Evolutionary conservation across 2,797 vertebrate genomes (phyloP).

Genomic region (Natrix natrix): DNA sequence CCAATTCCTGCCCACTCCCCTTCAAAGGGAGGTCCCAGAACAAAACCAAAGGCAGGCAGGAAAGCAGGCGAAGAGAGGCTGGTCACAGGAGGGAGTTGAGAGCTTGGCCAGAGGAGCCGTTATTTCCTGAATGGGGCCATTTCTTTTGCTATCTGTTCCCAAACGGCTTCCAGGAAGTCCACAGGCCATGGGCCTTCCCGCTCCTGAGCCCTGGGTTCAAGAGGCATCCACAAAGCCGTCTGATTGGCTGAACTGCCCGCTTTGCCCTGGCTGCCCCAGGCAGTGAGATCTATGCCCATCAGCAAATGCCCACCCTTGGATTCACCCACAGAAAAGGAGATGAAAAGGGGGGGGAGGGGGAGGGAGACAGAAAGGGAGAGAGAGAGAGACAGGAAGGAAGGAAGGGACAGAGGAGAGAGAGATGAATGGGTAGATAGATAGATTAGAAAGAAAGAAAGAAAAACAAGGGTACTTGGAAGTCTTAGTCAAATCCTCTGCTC

Average conservation of each 20-base stretch:
- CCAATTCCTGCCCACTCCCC: background rate
- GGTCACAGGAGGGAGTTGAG: background rate
- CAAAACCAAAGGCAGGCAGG: background rate
- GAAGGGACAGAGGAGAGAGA: too few relatives aligned
- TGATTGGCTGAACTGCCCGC: background rate
- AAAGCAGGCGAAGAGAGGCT: background rate
- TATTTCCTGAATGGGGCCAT: background rate
- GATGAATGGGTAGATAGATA: too few relatives aligned
- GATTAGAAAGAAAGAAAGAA: too few relatives aligned
- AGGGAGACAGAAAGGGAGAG: too few relatives aligned
- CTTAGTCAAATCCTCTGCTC: background rate
- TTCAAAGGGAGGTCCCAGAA: background rate
- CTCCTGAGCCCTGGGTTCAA: background rate
- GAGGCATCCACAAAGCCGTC: accelerated
- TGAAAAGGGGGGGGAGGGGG: background rate
- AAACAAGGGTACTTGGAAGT: background rate
- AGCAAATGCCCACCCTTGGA: accelerated
- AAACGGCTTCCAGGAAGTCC: accelerated
- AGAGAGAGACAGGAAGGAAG: too few relatives aligned
- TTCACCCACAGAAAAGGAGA: background rate
- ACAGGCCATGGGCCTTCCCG: accelerated
- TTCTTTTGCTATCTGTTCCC: background rate
- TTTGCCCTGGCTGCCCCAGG: background rate
- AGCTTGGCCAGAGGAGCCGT: background rate
- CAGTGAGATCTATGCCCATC: accelerated